phyloP scores from a whole-genome alignment of 2,113 vertebrate genomes.

The Seriola quinqueradiata region DNA sequence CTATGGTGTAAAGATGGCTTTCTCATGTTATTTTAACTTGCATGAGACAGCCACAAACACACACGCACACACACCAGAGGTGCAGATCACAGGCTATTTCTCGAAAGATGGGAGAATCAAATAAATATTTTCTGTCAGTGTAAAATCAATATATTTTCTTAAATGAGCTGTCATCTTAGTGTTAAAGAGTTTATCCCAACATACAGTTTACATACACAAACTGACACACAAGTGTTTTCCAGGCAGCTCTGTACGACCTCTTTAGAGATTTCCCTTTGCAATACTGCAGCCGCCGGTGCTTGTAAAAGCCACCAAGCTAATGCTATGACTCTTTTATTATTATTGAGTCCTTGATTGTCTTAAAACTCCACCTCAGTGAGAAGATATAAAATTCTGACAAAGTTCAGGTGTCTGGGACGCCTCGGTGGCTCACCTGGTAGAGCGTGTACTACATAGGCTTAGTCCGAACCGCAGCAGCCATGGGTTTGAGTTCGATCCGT shows the following conservation, averaged over 20 bases:
- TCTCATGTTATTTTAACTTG: background rate
- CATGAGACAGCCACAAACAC: background rate
- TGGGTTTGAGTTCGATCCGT: no score
- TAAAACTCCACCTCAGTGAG: background rate
- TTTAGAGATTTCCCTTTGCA: slow-evolving; percentile 24
- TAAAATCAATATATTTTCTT: background rate
- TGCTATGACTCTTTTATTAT: slow-evolving; percentile 29
- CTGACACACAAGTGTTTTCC: background rate
- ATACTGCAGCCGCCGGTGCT: background rate
- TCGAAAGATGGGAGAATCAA: background rate
- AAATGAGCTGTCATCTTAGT: background rate
- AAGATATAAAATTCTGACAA: background rate
- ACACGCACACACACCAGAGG: background rate
- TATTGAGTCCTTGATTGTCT: slow-evolving; percentile 11
- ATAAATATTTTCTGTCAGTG: no score
- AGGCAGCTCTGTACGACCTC: background rate
- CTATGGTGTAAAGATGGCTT: background rate
- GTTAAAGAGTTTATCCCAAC: background rate
- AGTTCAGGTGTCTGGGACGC: background rate
- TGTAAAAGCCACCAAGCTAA: slow-evolving; percentile 34
- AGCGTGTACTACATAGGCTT: no score
- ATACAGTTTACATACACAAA: background rate
- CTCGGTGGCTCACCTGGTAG: no score
- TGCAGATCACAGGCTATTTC: background rate
- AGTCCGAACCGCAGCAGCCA: no score